Percentiles rank a stretch among this genome's conserved stretches.
Evolutionary conservation across 2,113 vertebrate genomes (phyloP).

Genomic region (Chunga burmeisteri): DNA sequence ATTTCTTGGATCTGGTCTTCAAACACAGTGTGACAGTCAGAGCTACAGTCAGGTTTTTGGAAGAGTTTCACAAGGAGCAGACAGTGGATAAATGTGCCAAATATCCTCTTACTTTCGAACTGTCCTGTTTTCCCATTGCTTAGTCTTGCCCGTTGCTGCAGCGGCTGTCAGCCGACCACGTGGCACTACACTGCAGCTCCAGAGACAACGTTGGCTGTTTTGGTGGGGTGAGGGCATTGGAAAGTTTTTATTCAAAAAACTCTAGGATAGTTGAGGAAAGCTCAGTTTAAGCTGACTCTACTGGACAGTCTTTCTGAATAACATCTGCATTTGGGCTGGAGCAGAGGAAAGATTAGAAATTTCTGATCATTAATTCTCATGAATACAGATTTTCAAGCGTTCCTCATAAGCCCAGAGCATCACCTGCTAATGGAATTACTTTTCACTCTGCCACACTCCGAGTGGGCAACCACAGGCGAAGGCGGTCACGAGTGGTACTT

Average conservation of each 20-base stretch:
- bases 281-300: not conserved
- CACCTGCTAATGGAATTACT: not conserved
- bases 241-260: not conserved
- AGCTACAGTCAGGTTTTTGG: not conserved
- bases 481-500: rapidly evolving
- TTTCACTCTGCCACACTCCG: not conserved
- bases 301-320: not conserved
- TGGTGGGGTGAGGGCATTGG: not conserved
- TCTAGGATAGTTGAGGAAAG: not conserved
- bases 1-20: not conserved
- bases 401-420: not conserved
- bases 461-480: rapidly evolving
- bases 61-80: not conserved
- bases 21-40: not conserved
- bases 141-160: not conserved
- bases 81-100: not conserved
- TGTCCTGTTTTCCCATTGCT: not conserved
- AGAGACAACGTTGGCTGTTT: not conserved
- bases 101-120: not conserved
- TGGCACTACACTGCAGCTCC: not conserved
- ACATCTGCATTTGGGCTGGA: not conserved
- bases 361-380: not conserved
- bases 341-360: not conserved
- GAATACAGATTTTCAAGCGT: not conserved
- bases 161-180: rapidly evolving